These are phyloP conservation scores for Notodonta ziczac DNA, from an alignment of 2,888 invertebrate species.

Conservation along the genomic window DNA sequence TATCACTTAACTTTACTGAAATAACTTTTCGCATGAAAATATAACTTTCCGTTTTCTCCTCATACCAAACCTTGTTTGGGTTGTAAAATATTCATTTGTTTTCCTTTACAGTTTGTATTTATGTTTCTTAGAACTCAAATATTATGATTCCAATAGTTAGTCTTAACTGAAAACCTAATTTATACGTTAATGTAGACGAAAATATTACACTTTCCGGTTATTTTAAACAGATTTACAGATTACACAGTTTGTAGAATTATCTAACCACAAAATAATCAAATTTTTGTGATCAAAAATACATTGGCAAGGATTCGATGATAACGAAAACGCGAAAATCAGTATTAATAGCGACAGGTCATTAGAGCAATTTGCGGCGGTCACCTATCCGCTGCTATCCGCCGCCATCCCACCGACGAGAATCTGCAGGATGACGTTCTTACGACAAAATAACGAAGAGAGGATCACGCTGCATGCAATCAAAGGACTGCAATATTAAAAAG, in stretches of 20 bases:
- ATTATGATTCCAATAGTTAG: no score
- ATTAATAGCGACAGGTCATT: conserved; percentile 47
- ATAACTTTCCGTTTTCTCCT: conserved; percentile 39
- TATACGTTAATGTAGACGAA: no score
- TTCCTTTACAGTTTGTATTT: not conserved
- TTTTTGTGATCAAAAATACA: no score
- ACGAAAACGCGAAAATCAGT: conserved; percentile 42
- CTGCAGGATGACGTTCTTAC: conserved; percentile 88
- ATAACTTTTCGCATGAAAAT: no score
- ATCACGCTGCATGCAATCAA: conserved; percentile 80
- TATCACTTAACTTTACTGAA: no score
- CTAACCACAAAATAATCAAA: no score
- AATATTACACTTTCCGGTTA: no score
- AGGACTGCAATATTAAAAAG: conserved; percentile 38
- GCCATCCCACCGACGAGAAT: conserved; percentile 87
- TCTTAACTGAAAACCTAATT: no score
- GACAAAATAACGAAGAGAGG: conserved; percentile 82
- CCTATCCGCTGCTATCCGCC: conserved; percentile 82
- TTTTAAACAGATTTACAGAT: no score
- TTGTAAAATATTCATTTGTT: not conserved
- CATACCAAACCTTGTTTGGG: conserved; percentile 37
- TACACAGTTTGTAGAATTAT: no score
- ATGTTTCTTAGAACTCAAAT: not conserved
- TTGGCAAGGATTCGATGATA: no score
- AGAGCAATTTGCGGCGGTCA: conserved; percentile 41